phyloP scores from a whole-genome alignment of 2,888 invertebrate genomes.

The Nomada hirtipes region DNA sequence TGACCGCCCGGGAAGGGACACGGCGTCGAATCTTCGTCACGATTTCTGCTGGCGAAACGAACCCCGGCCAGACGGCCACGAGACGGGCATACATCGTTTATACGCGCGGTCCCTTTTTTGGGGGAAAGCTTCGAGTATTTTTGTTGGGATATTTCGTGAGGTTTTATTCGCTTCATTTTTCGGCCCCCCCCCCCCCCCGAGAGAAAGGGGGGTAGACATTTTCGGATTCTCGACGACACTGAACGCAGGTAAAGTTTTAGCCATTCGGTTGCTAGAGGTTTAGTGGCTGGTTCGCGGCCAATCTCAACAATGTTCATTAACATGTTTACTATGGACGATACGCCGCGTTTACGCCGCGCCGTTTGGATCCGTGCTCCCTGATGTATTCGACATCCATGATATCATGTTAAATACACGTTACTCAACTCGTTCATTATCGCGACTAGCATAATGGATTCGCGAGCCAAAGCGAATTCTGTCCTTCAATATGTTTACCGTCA shows the following conservation, averaged over 20 bases:
- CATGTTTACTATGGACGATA: neutral
- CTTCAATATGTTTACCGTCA: slow-evolving; percentile 34
- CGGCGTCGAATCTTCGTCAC: slow-evolving; percentile 7
- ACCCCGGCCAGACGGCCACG: neutral
- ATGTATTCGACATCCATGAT: neutral
- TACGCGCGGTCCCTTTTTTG: no score
- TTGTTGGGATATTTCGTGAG: no score
- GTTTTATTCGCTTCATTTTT: no score
- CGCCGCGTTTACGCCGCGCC: neutral
- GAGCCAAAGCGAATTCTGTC: slow-evolving; percentile 18
- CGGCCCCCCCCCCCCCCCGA: neutral
- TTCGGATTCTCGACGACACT: neutral
- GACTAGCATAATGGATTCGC: slow-evolving; percentile 7
- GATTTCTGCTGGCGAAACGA: slow-evolving; percentile 37
- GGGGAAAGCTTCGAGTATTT: no score
- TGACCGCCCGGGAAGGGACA: slow-evolving; percentile 12
- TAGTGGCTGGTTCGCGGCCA: neutral
- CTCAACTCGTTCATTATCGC: slow-evolving; percentile 12
- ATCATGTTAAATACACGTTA: slow-evolving; percentile 5
- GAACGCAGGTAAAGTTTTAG: neutral
- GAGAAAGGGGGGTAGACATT: neutral
- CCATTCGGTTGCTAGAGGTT: neutral
- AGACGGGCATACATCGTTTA: neutral
- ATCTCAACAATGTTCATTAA: slow-evolving; percentile 2
- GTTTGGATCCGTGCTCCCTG: neutral